Base-by-base conservation (phyloP, 2,113 vertebrate species). In the Rhombomys opimus region DNA sequence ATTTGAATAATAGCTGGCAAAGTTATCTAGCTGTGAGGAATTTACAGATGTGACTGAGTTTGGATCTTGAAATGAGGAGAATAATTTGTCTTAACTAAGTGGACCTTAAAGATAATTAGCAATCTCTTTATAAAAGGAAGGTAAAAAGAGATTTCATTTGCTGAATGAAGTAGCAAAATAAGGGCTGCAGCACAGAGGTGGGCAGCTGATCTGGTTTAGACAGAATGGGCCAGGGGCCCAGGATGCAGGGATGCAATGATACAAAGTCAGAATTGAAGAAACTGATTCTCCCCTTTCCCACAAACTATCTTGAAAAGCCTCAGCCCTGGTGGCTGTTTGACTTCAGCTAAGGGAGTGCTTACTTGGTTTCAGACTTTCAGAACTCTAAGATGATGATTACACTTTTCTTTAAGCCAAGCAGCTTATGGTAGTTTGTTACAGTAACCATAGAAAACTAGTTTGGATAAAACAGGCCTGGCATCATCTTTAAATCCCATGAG, bases 351-450 rank as follows among this genome's bases (percentile, higher is more conserved):
- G n/a, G 27, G 68, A 95, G 50, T 61, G 0, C n/a, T 38, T 35
- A 38, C 65, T 93, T 70, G 12, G 6, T 35, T 93, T 96, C 11
- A 86, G 23, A 93, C 30, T 38, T 91, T 17, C 10, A 96, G 59
- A 81, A 81, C 0, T 70, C 22, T 38, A 93, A 91, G 15, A 61
- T 3, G 77, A 63, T 61, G 72, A 59, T 72, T 25, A 14, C 27
- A 15, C 76, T 18, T 46, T 93, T 6, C 78, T 95, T 94, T 50
- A 91, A 94, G 13, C 12, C 22, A 41, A 61, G 20, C n/a, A 75
- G 6, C 27, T 68, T 76, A 7, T 65, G 9, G 25, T 41, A n/a
- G 68, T 92, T 78, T 87, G 22, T 63, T 86, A 70, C 41, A 87
- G 30, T 12, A 70, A 63, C 2, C 41, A 54, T 20, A 93, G 54